phyloP scores from a whole-genome alignment of 2,797 vertebrate species.

The Melanotaenia trifasciata region DNA sequence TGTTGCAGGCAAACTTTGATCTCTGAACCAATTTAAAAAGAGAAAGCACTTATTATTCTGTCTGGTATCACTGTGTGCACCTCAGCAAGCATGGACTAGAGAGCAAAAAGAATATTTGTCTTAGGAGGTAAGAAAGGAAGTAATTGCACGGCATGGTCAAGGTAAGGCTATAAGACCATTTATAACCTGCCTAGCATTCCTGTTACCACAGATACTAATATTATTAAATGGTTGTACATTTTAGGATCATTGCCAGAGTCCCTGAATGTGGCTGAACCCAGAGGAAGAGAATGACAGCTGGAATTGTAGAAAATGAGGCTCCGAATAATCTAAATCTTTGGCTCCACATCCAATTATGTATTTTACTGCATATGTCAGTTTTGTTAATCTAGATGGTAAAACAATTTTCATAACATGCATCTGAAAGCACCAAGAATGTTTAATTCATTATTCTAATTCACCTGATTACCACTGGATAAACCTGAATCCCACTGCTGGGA shows the following conservation, averaged over 20 bases:
- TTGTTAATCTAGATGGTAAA: neutral
- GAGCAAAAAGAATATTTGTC: neutral
- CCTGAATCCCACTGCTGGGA: neutral
- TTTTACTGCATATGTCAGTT: no score
- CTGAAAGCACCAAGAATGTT: neutral
- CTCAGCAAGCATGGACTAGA: no score
- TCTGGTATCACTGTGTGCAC: neutral
- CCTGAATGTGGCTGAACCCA: neutral
- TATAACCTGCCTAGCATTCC: neutral
- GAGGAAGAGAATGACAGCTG: neutral
- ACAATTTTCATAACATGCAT: neutral
- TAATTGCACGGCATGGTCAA: neutral
- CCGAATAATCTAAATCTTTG: neutral
- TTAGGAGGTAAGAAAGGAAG: neutral
- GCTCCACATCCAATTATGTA: neutral
- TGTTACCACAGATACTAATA: neutral
- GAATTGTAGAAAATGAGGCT: neutral
- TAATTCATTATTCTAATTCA: neutral
- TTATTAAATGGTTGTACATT: neutral
- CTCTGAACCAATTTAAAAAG: neutral
- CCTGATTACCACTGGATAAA: neutral
- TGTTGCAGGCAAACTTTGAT: neutral
- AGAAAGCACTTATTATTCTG: neutral
- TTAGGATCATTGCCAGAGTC: neutral
- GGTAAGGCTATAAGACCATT: neutral